Evolutionary conservation across 1,140 invertebrate species (phyloP), one percentile per base, ranked within the genome.

Genomic region (Heliconius melpomene): DNA sequence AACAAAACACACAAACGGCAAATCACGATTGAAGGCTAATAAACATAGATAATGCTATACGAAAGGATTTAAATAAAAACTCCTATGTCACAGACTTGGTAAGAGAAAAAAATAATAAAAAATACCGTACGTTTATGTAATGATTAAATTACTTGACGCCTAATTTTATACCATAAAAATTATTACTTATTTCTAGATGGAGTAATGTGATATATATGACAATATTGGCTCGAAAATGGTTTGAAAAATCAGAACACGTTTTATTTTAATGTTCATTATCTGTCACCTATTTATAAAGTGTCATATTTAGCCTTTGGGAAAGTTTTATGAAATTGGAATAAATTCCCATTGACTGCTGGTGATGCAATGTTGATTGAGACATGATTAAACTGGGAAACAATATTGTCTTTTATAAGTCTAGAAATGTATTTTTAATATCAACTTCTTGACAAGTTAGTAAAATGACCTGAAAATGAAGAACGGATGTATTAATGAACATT

Each of bases 381-480:
- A 92, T 93, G 91, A 88, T 84, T 86, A 76, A 78, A 72, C 79
- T 82, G 71, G 71, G 74, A 54, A 83, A 75, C 79, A 76, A 83
- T 77, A 76, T 83, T 84, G 83, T 83, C 72, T 77, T 86, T 80
- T 46, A 52, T 75, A 85, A 84, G 72, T 75, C 72, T 77, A 81
- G 79, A 81, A 72, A 86, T 83, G 74, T 84, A 75, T 87, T 85
- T 85, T 85, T 87, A 20, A 81, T 84, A 88, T 84, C 83, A 87
- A 91, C 80, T 84, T 90, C 89, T 91, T 94, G 89, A 90, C 85
- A 85, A 88, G 87, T 86, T 84, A 7, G 73, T 88, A 93, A 89
- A 91, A 94, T 94, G 93, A 90, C 91, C 90, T 94, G 91, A 94
- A 92, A 89, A 94, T 94, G 93, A 93, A 89, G 86, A 90, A 90